Percentiles rank a stretch among this genome's conserved stretches.
Conservation (phyloP, 2,888 invertebrate species). For the Dryobota labecula region DNA sequence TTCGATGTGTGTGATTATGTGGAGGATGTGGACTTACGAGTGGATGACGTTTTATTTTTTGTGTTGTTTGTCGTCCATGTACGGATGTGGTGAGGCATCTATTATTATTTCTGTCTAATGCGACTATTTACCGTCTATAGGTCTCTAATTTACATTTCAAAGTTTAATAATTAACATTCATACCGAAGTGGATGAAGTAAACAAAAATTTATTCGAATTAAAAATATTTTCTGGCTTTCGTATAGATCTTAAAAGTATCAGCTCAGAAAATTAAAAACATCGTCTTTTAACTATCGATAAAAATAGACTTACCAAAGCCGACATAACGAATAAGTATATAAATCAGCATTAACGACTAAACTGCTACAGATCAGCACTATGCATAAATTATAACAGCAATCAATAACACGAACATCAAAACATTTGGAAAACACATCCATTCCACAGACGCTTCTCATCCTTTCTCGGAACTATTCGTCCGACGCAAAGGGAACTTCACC, state of each 20-base stretch:
- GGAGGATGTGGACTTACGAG: constrained; percentile 17
- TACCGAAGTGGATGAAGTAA: neutral
- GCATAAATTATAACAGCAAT: constrained; percentile 56
- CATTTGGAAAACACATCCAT: constrained; percentile 48
- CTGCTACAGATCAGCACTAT: constrained; percentile 38
- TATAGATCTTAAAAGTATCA: neutral
- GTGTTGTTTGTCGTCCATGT: neutral
- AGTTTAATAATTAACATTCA: neutral
- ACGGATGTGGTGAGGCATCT: neutral
- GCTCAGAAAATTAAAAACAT: neutral
- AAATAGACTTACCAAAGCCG: constrained; percentile 3
- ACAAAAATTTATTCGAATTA: too few species aligned
- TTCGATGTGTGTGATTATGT: constrained; percentile 24
- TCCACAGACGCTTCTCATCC: constrained; percentile 36
- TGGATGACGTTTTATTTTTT: constrained; percentile 15
- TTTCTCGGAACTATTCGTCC: constrained; percentile 53
- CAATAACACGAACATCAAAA: constrained; percentile 62
- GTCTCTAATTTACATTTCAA: neutral
- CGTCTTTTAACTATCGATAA: neutral
- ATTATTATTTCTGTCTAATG: constrained; percentile 1
- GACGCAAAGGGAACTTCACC: constrained; percentile 52
- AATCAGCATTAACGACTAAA: constrained; percentile 39
- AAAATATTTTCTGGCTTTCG: neutral
- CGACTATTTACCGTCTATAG: neutral
- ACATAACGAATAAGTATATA: constrained; percentile 7